phyloP scores from a whole-genome alignment of 2,797 vertebrate species.

The Cryptoblepharus egeriae region DNA sequence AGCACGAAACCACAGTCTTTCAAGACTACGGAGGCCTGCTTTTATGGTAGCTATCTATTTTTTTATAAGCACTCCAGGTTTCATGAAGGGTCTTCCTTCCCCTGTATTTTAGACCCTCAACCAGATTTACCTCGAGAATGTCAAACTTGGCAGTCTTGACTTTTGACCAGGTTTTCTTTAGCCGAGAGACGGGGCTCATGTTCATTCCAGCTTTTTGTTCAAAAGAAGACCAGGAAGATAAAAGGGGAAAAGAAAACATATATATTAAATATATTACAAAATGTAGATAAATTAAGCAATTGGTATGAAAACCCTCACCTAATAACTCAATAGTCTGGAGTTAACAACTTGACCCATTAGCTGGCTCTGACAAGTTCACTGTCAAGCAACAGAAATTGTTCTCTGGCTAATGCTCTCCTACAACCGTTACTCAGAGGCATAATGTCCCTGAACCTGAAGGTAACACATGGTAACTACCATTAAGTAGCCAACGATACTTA shows the following conservation, averaged over 20 bases:
- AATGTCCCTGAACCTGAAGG: no score
- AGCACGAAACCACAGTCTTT: no score
- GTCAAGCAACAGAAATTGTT: no score
- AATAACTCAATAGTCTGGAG: neutral
- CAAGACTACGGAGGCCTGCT: no score
- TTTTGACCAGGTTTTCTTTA: slow-evolving; percentile 97
- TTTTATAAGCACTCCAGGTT: neutral
- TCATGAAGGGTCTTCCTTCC: neutral
- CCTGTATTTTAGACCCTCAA: neutral
- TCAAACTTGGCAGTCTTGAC: slow-evolving; percentile 95
- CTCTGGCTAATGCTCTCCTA: no score
- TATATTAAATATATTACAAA: neutral
- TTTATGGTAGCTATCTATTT: neutral
- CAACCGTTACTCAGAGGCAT: no score
- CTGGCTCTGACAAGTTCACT: no score
- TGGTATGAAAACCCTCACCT: neutral
- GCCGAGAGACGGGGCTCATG: slow-evolving; percentile 92
- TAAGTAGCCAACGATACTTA: no score
- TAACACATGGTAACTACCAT: no score
- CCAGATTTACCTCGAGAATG: slow-evolving; percentile 86
- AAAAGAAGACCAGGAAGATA: neutral
- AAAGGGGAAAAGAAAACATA: neutral
- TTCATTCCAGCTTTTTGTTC: slow-evolving; percentile 91
- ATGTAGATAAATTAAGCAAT: neutral
- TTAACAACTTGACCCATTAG: no score